These are phyloP conservation scores for Griposia aprilina DNA, from an alignment of 2,888 invertebrate species.

Conservation along the genomic window DNA sequence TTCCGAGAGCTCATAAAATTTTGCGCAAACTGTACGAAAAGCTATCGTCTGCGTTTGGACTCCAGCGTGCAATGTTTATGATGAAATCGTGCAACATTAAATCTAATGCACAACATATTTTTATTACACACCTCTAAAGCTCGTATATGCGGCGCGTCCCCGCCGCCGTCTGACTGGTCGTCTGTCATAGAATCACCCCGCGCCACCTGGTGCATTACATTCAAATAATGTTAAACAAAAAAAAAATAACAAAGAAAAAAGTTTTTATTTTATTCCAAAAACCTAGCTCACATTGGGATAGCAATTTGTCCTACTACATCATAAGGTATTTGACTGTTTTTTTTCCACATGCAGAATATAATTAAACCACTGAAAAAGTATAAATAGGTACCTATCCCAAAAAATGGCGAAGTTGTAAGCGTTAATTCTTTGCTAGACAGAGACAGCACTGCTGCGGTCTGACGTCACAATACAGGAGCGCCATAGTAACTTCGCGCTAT, in stretches of 20 bases:
- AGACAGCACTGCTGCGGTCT: background rate
- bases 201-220: slow-evolving; percentile 71
- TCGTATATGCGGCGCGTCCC: slow-evolving; percentile 80
- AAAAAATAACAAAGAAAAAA: background rate
- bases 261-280: background rate
- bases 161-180: slow-evolving; percentile 84
- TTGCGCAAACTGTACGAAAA: background rate
- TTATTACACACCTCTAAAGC: slow-evolving; percentile 78
- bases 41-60: background rate
- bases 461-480: background rate
- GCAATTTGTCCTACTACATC: background rate
- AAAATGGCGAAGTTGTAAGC: no score
- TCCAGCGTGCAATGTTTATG: background rate
- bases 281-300: background rate
- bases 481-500: background rate
- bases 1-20: no score
- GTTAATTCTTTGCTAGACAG: background rate
- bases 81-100: background rate
- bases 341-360: background rate
- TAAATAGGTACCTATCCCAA: background rate
- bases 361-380: background rate
- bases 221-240: background rate
- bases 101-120: background rate
- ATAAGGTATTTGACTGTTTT: background rate
- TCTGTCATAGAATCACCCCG: slow-evolving; percentile 80